phyloP scores from a whole-genome alignment of 2,888 invertebrate species.

The Dicyrtomina minuta region DNA sequence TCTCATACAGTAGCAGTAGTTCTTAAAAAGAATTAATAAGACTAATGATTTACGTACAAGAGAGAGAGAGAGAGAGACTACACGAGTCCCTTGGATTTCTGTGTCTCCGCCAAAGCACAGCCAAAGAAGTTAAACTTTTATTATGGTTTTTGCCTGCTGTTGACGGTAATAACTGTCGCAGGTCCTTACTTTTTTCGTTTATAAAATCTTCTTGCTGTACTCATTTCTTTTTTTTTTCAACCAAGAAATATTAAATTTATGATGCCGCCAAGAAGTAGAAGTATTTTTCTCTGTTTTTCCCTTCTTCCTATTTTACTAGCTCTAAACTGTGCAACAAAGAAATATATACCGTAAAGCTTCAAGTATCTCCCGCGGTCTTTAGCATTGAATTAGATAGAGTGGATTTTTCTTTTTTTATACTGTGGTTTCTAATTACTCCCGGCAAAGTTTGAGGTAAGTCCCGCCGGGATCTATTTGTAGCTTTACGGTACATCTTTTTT shows the following conservation, averaged over 20 bases:
- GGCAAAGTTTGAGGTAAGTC: too few species aligned
- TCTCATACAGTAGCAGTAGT: too few species aligned
- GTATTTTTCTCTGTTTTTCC: slow-evolving; percentile 3
- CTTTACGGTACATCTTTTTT: too few species aligned
- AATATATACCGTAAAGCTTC: neutral
- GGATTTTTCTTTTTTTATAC: too few species aligned
- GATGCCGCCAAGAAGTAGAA: slow-evolving; percentile 9
- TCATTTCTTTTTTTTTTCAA: slow-evolving; percentile 8
- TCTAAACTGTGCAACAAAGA: neutral
- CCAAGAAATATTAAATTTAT: slow-evolving; percentile 17
- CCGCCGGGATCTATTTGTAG: too few species aligned
- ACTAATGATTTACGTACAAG: slow-evolving; percentile 32
- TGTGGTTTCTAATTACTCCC: too few species aligned
- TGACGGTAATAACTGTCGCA: slow-evolving; percentile 19
- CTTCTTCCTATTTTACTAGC: too few species aligned
- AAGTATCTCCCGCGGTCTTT: too few species aligned
- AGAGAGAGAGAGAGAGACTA: neutral
- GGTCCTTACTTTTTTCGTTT: neutral
- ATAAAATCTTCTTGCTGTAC: slow-evolving; percentile 11
- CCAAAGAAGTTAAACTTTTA: neutral
- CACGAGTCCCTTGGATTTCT: neutral
- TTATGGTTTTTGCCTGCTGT: slow-evolving; percentile 2
- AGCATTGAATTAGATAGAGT: too few species aligned
- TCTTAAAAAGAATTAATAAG: slow-evolving; percentile 33
- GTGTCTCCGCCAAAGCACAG: neutral